Evolutionary conservation across 2,113 vertebrate species (phyloP).

Genomic region (Corythornis madagascariensis): DNA sequence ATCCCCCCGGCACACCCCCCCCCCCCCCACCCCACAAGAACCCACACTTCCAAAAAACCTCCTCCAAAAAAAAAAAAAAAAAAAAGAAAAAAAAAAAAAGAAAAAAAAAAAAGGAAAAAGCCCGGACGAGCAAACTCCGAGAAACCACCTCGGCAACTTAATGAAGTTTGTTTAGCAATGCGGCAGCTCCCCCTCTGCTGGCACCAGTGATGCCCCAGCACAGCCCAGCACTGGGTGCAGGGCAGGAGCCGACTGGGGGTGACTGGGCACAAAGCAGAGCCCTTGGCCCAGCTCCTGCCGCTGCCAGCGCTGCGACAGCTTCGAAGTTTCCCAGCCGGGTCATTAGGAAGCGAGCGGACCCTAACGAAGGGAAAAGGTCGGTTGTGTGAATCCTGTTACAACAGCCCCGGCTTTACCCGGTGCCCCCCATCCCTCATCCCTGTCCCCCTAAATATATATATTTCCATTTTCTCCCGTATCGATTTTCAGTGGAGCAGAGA

Average conservation of each 20-base stretch:
- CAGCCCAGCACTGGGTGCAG: fast-evolving
- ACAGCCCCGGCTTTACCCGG: neutral
- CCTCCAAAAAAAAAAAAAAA: no score
- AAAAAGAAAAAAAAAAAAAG: neutral
- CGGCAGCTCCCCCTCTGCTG: neutral
- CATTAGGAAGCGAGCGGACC: neutral
- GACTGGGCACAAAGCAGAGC: neutral
- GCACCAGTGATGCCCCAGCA: neutral
- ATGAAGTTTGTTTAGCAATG: neutral
- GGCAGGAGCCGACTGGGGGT: neutral
- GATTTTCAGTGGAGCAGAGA: neutral
- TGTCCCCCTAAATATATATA: neutral
- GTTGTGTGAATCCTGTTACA: fast-evolving
- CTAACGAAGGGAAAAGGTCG: neutral
- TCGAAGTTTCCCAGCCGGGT: neutral
- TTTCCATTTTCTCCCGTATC: neutral
- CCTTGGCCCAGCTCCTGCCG: neutral
- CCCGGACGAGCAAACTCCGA: neutral
- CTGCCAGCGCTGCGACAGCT: neutral
- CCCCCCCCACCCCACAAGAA: no score
- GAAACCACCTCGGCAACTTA: neutral
- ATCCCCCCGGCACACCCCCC: no score
- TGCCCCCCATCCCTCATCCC: neutral
- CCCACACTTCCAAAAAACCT: no score
- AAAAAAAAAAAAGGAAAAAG: neutral